Evolutionary conservation across 2,797 vertebrate genomes (phyloP).

Genomic region (Serranus cabrilla): DNA sequence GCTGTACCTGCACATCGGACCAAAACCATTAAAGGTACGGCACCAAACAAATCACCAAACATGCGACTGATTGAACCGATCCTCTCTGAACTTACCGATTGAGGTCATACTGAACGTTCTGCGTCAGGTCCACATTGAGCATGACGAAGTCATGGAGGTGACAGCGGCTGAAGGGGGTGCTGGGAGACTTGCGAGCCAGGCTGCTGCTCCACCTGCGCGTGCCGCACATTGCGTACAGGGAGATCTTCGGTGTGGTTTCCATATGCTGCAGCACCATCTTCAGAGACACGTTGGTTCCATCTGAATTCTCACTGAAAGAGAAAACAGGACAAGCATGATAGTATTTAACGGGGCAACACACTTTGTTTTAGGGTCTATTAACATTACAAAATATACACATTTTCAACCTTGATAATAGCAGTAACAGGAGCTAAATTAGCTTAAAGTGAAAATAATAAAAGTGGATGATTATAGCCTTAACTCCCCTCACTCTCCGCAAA

Average conservation of each 20-base stretch:
- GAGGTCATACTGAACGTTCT: slow-evolving; percentile 98
- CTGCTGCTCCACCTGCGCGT: slow-evolving; percentile 94
- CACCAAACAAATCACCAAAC: neutral
- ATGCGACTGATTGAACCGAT: neutral
- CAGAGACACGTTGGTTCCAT: slow-evolving; percentile 92
- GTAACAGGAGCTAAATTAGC: neutral
- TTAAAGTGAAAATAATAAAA: neutral
- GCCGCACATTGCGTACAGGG: slow-evolving; percentile 93
- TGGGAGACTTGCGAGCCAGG: slow-evolving; percentile 77
- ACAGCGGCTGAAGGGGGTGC: slow-evolving; percentile 90
- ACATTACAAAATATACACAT: neutral
- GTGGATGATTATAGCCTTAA: neutral
- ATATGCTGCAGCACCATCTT: slow-evolving; percentile 94
- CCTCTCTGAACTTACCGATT: slow-evolving; percentile 88
- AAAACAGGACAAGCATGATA: neutral
- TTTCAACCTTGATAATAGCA: neutral
- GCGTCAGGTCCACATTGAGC: slow-evolving; percentile 96
- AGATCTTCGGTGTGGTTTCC: slow-evolving; percentile 95
- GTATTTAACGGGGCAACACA: neutral
- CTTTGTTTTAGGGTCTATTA: neutral
- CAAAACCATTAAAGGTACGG: neutral
- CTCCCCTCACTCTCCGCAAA: neutral
- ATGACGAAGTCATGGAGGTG: slow-evolving; percentile 95
- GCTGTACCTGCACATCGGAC: slow-evolving; percentile 88
- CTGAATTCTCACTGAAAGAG: slow-evolving; percentile 83